These are phyloP conservation scores for Carassius carassius DNA, from an alignment of 2,113 vertebrate species.

Conservation along the genomic window DNA sequence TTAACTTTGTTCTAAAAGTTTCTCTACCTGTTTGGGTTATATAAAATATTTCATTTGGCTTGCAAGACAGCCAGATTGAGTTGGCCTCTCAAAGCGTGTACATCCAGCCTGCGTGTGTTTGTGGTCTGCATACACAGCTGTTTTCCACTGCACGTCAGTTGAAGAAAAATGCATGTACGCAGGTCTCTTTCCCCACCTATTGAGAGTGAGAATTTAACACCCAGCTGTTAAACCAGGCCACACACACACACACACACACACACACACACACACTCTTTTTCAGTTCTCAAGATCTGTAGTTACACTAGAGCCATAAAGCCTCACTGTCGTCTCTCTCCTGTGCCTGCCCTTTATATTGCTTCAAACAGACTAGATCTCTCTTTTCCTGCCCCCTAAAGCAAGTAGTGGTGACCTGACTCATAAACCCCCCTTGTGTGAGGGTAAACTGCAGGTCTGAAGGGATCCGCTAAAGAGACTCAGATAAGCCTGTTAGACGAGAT, in stretches of 20 bases:
- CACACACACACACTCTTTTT: background rate
- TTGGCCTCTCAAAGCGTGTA: conserved; percentile 41
- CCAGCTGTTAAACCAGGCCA: conserved; percentile 45
- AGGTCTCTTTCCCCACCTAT: conserved; percentile 45
- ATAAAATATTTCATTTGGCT: conserved; percentile 45
- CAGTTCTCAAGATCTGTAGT: conserved; percentile 51
- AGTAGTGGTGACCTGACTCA: conserved; percentile 14
- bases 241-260: conserved; percentile 30
- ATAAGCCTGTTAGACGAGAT: conserved; percentile 32
- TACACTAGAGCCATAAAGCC: conserved; percentile 48
- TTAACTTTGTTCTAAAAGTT: background rate
- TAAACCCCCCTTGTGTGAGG: conserved; percentile 35
- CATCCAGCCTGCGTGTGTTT: conserved; percentile 21
- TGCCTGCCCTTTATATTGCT: conserved; percentile 26
- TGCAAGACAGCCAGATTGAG: conserved; percentile 36
- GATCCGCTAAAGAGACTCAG: conserved; percentile 17
- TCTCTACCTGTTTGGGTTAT: conserved; percentile 3
- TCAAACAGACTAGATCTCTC: conserved; percentile 24
- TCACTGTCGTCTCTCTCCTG: conserved; percentile 31
- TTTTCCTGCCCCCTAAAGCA: conserved; percentile 7
- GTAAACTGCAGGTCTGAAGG: background rate
- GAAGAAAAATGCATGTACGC: conserved; percentile 47
- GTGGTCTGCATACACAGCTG: conserved; percentile 49
- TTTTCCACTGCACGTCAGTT: conserved; percentile 47
- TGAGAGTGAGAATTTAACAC: conserved; percentile 47